Evolutionary conservation across 2,113 vertebrate genomes (phyloP).

Genomic region (Corynorhinus townsendii): DNA sequence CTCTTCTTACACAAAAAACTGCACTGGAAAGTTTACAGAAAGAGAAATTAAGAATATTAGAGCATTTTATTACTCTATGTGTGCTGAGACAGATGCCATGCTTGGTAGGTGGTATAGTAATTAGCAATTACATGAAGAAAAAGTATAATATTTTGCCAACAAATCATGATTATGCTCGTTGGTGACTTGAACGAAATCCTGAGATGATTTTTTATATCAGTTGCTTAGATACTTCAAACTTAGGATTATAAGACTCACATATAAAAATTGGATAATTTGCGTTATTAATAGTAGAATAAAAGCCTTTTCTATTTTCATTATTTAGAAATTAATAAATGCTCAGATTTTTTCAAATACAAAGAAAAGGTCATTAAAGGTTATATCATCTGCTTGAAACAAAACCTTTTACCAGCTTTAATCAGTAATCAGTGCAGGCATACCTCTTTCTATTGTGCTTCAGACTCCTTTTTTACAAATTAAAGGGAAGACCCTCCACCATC

Average conservation of each 20-base stretch:
- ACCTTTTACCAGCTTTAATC: neutral
- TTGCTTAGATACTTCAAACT: neutral
- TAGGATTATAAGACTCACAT: neutral
- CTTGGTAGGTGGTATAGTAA: slow-evolving; percentile 84
- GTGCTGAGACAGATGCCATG: slow-evolving; percentile 96
- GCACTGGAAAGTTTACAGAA: slow-evolving; percentile 89
- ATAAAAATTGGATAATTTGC: neutral
- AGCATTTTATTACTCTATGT: slow-evolving; percentile 97
- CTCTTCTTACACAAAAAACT: slow-evolving; percentile 95
- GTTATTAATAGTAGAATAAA: slow-evolving; percentile 3
- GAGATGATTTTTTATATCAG: neutral
- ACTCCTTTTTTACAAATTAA: neutral
- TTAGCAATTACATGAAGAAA: slow-evolving; percentile 34
- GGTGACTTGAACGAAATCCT: neutral
- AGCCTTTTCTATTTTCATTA: slow-evolving; percentile 22
- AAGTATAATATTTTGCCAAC: slow-evolving; percentile 19
- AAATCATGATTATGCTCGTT: neutral
- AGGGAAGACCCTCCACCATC: neutral
- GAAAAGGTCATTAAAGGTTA: neutral
- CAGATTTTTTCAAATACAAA: neutral
- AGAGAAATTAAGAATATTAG: slow-evolving; percentile 90
- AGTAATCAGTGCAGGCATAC: neutral
- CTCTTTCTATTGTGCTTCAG: neutral
- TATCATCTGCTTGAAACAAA: neutral
- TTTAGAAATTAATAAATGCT: slow-evolving; percentile 33